Percentiles rank a stretch among this genome's conserved stretches.
phyloP scores from a whole-genome alignment of 2,113 vertebrate genomes.

The Chauna torquata region DNA sequence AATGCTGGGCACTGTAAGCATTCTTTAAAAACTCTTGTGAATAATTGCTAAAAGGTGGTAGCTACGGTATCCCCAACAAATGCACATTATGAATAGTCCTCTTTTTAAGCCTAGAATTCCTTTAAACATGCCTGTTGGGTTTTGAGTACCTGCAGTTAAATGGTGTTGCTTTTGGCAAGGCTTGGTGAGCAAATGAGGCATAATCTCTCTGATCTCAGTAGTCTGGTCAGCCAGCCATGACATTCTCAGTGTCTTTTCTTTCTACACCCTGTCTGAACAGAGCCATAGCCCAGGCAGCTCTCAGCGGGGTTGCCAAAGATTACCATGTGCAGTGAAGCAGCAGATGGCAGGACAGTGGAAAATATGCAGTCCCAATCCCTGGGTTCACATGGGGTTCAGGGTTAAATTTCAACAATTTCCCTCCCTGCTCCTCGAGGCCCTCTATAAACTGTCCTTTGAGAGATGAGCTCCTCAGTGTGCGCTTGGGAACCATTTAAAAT shows the following conservation, averaged over 20 bases:
- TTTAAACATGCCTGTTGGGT: slow-evolving; percentile 74
- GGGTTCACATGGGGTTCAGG: slow-evolving; percentile 79
- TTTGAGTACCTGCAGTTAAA: slow-evolving; percentile 85
- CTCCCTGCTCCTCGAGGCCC: not conserved
- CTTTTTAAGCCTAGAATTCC: slow-evolving; percentile 71
- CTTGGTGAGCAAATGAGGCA: slow-evolving; percentile 80
- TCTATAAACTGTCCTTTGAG: slow-evolving; percentile 16
- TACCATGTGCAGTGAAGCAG: slow-evolving; percentile 61
- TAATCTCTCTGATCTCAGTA: slow-evolving; percentile 82
- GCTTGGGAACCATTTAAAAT: not conserved
- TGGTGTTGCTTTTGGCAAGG: slow-evolving; percentile 84
- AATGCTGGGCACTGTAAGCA: not conserved
- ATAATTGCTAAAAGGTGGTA: slow-evolving; percentile 64
- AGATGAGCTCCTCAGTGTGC: not conserved
- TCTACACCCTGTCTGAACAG: slow-evolving; percentile 78
- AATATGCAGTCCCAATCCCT: slow-evolving; percentile 44
- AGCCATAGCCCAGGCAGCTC: slow-evolving; percentile 73
- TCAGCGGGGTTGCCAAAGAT: slow-evolving; percentile 77
- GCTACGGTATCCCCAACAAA: slow-evolving; percentile 67
- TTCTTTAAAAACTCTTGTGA: slow-evolving; percentile 45
- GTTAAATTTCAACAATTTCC: slow-evolving; percentile 65
- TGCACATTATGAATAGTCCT: slow-evolving; percentile 70
- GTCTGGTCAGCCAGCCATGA: slow-evolving; percentile 78
- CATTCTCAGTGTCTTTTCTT: slow-evolving; percentile 81
- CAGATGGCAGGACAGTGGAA: slow-evolving; percentile 71